Conservation (phyloP, 2,888 invertebrate genomes). For the Hypercompe scribonia region DNA sequence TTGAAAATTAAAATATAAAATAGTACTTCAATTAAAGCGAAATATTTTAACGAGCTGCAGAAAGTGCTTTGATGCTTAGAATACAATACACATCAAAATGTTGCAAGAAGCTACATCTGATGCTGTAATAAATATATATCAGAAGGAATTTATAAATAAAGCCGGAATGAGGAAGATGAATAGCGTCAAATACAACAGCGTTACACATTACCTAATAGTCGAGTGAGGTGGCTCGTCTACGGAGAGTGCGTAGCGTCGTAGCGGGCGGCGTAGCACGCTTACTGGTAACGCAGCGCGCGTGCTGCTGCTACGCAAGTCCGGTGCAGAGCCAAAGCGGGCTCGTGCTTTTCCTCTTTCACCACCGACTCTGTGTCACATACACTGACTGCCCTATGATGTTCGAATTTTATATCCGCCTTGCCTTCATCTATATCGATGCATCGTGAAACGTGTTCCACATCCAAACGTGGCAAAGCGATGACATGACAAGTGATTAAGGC, state of each 20-base stretch:
- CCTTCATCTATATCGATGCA: slow-evolving; percentile 16
- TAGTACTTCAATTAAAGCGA: neutral
- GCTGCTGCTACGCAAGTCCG: slow-evolving; percentile 83
- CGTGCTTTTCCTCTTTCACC: slow-evolving; percentile 68
- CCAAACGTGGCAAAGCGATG: slow-evolving; percentile 35
- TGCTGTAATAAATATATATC: neutral
- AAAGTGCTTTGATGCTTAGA: neutral
- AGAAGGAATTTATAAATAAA: slow-evolving; percentile 4
- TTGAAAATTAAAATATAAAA: neutral
- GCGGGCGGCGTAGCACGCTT: slow-evolving; percentile 78
- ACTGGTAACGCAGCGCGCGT: slow-evolving; percentile 72
- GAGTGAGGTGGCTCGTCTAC: slow-evolving; percentile 91
- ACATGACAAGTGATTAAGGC: slow-evolving; percentile 34
- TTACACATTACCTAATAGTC: slow-evolving; percentile 73
- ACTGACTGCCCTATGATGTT: slow-evolving; percentile 61
- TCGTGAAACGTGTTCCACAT: slow-evolving; percentile 4
- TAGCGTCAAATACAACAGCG: slow-evolving; percentile 30
- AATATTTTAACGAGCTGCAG: neutral
- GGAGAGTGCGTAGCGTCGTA: slow-evolving; percentile 93
- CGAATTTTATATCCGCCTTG: slow-evolving; percentile 32
- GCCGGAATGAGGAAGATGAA: slow-evolving; percentile 36
- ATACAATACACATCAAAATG: neutral
- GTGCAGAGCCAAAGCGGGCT: slow-evolving; percentile 87
- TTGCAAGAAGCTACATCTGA: neutral
- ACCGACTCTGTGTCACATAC: slow-evolving; percentile 71